Evolutionary conservation across 2,113 vertebrate genomes (phyloP).

Genomic region (Syngnathoides biaculeatus): DNA sequence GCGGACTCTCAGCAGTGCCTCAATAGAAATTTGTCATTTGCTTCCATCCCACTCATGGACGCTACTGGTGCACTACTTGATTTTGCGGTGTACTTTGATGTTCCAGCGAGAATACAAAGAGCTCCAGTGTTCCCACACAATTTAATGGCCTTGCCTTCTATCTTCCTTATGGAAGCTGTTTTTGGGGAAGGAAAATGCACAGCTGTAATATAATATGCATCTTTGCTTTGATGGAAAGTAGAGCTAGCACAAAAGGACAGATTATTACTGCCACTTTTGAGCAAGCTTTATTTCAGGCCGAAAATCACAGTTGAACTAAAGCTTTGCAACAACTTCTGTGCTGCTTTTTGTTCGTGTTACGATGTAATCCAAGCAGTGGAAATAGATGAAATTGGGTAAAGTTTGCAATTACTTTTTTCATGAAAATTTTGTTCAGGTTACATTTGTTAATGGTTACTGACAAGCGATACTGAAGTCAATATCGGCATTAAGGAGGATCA

Average conservation of each 20-base stretch:
- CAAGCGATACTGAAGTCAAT: neutral
- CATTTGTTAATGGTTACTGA: neutral
- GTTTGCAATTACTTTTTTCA: neutral
- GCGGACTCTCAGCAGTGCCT: slow-evolving; percentile 37
- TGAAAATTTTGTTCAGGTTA: neutral
- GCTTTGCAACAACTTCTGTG: neutral
- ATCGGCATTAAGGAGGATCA: too few relatives aligned
- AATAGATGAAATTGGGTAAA: neutral
- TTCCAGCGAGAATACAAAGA: slow-evolving; percentile 48
- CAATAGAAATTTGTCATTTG: slow-evolving; percentile 37
- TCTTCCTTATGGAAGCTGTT: slow-evolving; percentile 30
- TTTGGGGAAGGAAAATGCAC: slow-evolving; percentile 8
- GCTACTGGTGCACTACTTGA: slow-evolving; percentile 37
- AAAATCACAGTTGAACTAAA: slow-evolving; percentile 2
- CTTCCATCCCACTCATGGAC: slow-evolving; percentile 54
- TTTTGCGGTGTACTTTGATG: slow-evolving; percentile 55
- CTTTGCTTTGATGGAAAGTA: slow-evolving; percentile 16
- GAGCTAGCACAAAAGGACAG: neutral
- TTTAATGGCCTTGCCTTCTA: slow-evolving; percentile 46
- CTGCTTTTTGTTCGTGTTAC: neutral
- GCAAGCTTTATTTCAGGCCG: slow-evolving; percentile 14
- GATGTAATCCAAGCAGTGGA: neutral
- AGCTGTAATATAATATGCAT: slow-evolving; percentile 17
- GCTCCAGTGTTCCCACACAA: slow-evolving; percentile 42
- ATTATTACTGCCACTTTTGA: slow-evolving; percentile 3